phyloP scores from a whole-genome alignment of 2,797 vertebrate species.

The Gallinago stenura region DNA sequence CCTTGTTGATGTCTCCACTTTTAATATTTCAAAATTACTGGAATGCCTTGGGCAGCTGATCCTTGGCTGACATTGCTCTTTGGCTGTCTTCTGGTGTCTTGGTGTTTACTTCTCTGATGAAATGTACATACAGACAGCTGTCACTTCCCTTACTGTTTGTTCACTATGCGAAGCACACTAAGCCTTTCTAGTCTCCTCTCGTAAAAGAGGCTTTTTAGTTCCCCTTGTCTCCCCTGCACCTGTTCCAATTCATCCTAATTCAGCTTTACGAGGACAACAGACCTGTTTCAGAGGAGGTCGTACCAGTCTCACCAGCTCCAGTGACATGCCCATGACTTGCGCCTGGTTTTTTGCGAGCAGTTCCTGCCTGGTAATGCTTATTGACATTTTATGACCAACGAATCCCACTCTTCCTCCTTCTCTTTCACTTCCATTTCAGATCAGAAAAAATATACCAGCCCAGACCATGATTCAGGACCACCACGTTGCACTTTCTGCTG shows the following conservation, averaged over 20 bases:
- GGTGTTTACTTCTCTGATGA: background rate
- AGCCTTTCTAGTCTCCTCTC: constrained; percentile 19
- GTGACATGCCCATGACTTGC: background rate
- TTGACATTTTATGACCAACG: background rate
- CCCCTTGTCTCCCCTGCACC: constrained; percentile 3
- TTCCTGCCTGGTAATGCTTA: background rate
- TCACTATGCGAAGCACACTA: background rate
- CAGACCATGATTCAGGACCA: background rate
- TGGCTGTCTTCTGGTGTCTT: background rate
- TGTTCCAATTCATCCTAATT: constrained; percentile 17
- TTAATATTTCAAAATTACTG: background rate
- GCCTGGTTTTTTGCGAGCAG: background rate
- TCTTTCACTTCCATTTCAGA: background rate
- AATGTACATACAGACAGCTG: background rate
- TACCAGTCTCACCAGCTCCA: background rate
- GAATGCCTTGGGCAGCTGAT: background rate
- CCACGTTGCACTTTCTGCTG: accelerated
- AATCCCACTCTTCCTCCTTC: background rate
- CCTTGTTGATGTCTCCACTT: background rate
- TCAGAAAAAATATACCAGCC: background rate
- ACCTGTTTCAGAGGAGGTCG: background rate
- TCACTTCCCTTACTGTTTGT: constrained; percentile 9
- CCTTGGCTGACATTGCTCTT: background rate
- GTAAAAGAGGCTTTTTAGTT: constrained; percentile 19
- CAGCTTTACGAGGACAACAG: background rate